Conservation (phyloP, 2,888 invertebrate species). For the Archaeoteleia sp. region DNA sequence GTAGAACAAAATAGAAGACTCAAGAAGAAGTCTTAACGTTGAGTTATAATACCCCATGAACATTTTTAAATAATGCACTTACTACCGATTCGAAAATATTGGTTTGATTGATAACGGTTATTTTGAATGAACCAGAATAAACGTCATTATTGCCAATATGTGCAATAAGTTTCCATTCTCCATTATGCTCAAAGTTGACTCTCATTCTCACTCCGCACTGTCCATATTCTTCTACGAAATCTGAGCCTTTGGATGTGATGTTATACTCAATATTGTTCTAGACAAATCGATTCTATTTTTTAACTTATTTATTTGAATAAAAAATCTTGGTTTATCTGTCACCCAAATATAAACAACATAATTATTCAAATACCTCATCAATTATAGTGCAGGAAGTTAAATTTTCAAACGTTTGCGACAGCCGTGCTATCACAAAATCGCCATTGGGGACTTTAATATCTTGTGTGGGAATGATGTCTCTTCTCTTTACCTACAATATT, state of each 20-base stretch:
- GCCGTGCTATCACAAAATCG: too few relatives aligned
- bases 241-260: slow-evolving; percentile 17
- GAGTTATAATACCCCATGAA: not conserved
- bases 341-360: too few relatives aligned
- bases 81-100: slow-evolving; percentile 6
- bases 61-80: slow-evolving; percentile 11
- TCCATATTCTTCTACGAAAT: slow-evolving; percentile 32
- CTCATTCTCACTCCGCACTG: slow-evolving; percentile 56
- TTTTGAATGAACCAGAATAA: slow-evolving; percentile 19
- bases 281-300: not conserved
- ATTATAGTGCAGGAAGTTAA: too few relatives aligned
- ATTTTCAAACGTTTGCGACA: too few relatives aligned
- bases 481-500: too few relatives aligned
- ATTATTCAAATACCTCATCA: too few relatives aligned
- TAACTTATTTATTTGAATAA: not conserved
- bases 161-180: slow-evolving; percentile 48
- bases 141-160: slow-evolving; percentile 26
- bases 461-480: too few relatives aligned
- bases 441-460: too few relatives aligned
- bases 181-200: slow-evolving; percentile 16
- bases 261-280: slow-evolving; percentile 17
- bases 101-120: slow-evolving; percentile 20
- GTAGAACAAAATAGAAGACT: too few relatives aligned
- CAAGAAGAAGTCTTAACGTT: too few relatives aligned
- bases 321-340: too few relatives aligned